Evolutionary conservation across 2,888 invertebrate species (phyloP).

Genomic region (Cosmopolites sordidus): DNA sequence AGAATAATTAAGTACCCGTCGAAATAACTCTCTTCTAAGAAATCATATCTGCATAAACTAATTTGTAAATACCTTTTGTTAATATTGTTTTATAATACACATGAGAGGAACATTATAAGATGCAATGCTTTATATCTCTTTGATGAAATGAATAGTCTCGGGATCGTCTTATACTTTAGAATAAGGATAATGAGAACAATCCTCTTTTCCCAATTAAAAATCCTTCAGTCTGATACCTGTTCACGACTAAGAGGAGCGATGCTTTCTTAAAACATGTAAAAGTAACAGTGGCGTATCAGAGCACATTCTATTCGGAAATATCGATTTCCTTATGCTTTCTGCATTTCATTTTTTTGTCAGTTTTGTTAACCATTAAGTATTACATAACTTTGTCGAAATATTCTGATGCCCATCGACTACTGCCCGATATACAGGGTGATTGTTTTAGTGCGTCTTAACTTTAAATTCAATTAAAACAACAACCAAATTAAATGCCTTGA

Average conservation of each 20-base stretch:
- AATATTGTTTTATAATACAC: constrained; percentile 1
- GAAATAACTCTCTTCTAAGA: neutral
- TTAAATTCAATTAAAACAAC: no score
- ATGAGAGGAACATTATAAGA: neutral
- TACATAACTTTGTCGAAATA: no score
- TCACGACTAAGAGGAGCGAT: constrained; percentile 1
- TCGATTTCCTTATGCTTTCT: no score
- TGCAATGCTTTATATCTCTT: constrained; percentile 11
- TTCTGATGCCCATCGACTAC: no score
- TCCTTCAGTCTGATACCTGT: constrained; percentile 38
- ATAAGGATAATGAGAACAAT: constrained; percentile 49
- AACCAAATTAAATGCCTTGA: no score
- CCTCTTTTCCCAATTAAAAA: constrained; percentile 54
- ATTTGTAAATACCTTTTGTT: neutral
- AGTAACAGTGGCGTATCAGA: neutral
- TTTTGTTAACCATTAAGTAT: no score
- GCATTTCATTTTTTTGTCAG: no score
- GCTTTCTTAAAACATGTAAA: neutral
- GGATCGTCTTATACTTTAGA: constrained; percentile 41
- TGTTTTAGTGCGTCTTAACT: no score
- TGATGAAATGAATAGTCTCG: constrained; percentile 34
- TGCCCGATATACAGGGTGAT: no score
- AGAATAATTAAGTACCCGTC: neutral
- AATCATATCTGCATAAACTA: constrained; percentile 7
- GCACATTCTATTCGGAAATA: no score